A percentile compares a stretch with the other conserved stretches of the same genome.
phyloP scores from a whole-genome alignment of 2,113 vertebrate species.

The Carlito syrichta region DNA sequence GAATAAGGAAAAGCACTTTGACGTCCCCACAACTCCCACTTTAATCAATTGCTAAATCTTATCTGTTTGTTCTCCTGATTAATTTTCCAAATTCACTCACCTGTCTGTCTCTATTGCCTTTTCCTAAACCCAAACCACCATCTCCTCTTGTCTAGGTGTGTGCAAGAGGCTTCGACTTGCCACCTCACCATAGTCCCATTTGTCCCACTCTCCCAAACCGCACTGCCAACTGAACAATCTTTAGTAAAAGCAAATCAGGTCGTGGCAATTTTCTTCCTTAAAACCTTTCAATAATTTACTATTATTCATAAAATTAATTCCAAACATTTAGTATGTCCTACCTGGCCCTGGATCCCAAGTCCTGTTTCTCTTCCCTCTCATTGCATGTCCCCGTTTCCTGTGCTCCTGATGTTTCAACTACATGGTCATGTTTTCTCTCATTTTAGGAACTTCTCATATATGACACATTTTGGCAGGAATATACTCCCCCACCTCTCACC shows the following conservation, averaged over 20 bases:
- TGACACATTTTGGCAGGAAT: neutral
- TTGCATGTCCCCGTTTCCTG: accelerated
- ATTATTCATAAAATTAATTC: neutral
- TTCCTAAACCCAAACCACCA: neutral
- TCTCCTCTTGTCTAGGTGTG: neutral
- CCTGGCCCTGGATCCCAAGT: neutral
- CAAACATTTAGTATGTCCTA: neutral
- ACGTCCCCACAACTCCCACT: neutral
- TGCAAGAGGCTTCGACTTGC: neutral
- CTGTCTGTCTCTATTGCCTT: neutral
- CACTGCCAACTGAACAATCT: neutral
- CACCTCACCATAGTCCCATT: neutral
- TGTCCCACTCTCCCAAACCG: neutral
- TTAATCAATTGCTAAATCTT: neutral
- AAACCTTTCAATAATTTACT: neutral
- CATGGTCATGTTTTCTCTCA: neutral
- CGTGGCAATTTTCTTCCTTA: neutral
- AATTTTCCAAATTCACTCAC: neutral
- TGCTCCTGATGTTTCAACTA: neutral
- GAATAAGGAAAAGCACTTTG: neutral
- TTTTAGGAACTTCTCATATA: neutral
- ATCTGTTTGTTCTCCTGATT: neutral
- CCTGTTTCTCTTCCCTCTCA: neutral
- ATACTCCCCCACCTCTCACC: neutral
- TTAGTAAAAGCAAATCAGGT: neutral